These are phyloP conservation scores for Sinodicranocentrus sp. DNA, from an alignment of 2,888 invertebrate species.

Conservation along the genomic window DNA sequence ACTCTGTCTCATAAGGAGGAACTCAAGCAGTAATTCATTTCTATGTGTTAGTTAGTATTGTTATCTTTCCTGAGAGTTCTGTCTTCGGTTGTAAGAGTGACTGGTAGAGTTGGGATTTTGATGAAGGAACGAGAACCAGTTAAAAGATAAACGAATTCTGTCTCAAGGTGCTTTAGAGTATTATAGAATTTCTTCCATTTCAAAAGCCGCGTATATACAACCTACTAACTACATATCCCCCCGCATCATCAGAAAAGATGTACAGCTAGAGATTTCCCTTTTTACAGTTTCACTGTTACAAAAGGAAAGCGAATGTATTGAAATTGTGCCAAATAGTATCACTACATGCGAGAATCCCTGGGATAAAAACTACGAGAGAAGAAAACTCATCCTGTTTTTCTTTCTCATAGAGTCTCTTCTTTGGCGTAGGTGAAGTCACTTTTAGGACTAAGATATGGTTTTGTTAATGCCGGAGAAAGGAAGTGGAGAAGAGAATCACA, in stretches of 20 bases:
- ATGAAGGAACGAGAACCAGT: too few relatives aligned
- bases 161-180: constrained; percentile 4
- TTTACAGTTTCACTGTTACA: background rate
- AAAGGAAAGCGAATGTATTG: constrained; percentile 28
- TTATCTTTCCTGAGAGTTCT: too few relatives aligned
- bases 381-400: constrained; percentile 25
- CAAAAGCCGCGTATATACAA: background rate
- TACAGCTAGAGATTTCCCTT: background rate
- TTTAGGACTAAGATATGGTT: background rate
- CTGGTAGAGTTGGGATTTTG: too few relatives aligned
- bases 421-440: too few relatives aligned
- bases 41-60: too few relatives aligned
- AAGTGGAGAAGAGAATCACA: background rate
- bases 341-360: constrained; percentile 12
- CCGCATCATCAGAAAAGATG: too few relatives aligned
- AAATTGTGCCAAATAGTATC: constrained; percentile 63
- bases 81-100: too few relatives aligned
- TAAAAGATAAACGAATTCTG: constrained; percentile 52
- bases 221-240: too few relatives aligned
- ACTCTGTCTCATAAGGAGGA: too few relatives aligned
- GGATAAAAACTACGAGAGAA: background rate
- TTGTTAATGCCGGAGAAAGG: background rate
- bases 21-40: too few relatives aligned
- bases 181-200: background rate
- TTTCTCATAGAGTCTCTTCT: constrained; percentile 1